Evolutionary conservation across 1,140 invertebrate species (phyloP), one percentile per base, ranked within the genome.

Genomic region (Hydropsyche tenuis): DNA sequence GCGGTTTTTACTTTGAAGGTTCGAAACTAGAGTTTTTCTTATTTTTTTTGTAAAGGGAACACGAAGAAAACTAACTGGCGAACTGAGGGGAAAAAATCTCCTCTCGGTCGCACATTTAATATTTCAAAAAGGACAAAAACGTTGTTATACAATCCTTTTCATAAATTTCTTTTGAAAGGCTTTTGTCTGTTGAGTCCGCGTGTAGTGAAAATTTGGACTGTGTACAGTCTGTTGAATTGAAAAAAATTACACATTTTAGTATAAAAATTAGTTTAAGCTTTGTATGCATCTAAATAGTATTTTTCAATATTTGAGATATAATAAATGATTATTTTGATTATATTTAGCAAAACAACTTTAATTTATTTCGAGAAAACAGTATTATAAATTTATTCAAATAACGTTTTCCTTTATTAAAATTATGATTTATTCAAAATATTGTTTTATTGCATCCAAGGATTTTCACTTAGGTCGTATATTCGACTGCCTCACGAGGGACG

Each of bases 101-200:
- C 43, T 66, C 23, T 43, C 60, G 68, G 42, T 75, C 20, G 27
- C 68, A 75, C 62, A 66, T 75, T 75, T 71, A 75, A 75, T 75
- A 75, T 69, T 75, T 75, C 69, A 75, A 75, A 37, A 71, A 66
- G 69, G 62, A 72, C 68, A 51, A 71, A 70, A 71, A 71, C 56
- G 45, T 66, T 63, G 60, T 75, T 66, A 75, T 37, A 56, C 69
- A 66, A 71, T 43, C 56, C 73, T 71, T 71, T 75, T 70, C 68
- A 72, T 65, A 72, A 71, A 75, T 51, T 71, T 75, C 62, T 65
- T 27, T 66, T 64, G 43, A 71, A 72, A 71, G 62, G 53, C 73
- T 69, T 74, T 74, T 74, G 53, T 69, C 46, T 43, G 45, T 60
- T 51, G 64, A 73, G 62, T 73, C 62, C 27, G 46, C 51, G 22